Base-by-base conservation (phyloP, 2,113 vertebrate genomes). In the Siphamia tubifer region DNA sequence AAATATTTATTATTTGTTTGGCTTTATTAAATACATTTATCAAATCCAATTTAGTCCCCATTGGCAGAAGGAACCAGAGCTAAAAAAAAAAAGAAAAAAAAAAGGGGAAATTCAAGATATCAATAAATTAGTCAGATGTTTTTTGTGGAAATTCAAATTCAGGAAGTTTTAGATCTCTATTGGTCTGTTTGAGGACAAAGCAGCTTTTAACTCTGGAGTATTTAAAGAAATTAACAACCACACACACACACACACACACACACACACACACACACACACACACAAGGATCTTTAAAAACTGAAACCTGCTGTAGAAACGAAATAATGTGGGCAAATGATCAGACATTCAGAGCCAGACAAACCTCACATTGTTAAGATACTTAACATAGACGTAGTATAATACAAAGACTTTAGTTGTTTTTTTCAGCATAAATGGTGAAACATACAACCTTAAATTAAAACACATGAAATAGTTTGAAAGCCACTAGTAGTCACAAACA, bases 381-480 rank as follows among this genome's bases (percentile, higher is more conserved):
- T n/a, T n/a, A n/a, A n/a, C n/a, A n/a, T n/a, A n/a, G n/a, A n/a
- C n/a, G n/a, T n/a, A n/a, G n/a, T n/a, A n/a, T n/a, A n/a, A n/a
- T n/a, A n/a, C n/a, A n/a, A n/a, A n/a, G n/a, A n/a, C n/a, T n/a
- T n/a, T n/a, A n/a, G n/a, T n/a, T n/a, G n/a, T n/a, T n/a, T n/a
- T n/a, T n/a, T n/a, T n/a, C n/a, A n/a, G n/a, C n/a, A n/a, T n/a
- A n/a, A n/a, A n/a, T n/a, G n/a, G n/a, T n/a, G n/a, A n/a, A n/a
- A n/a, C n/a, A n/a, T n/a, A n/a, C n/a, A n/a, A n/a, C 3, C 10
- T 11, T 34, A 44, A 45, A 68, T 70, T 40, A 30, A 2, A 67
- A 42, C 17, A 68, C 2, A 43, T 2, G 5, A 54, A 60, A 58
- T 28, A 74, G 66, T 83, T 72, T 83, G 61, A 69, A 43, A 56